A percentile compares a stretch with the other conserved stretches of the same genome.
Evolutionary conservation across 92 coral and sea anemone genomes (phyloP).

Genomic region (Parazoanthus darwini): DNA sequence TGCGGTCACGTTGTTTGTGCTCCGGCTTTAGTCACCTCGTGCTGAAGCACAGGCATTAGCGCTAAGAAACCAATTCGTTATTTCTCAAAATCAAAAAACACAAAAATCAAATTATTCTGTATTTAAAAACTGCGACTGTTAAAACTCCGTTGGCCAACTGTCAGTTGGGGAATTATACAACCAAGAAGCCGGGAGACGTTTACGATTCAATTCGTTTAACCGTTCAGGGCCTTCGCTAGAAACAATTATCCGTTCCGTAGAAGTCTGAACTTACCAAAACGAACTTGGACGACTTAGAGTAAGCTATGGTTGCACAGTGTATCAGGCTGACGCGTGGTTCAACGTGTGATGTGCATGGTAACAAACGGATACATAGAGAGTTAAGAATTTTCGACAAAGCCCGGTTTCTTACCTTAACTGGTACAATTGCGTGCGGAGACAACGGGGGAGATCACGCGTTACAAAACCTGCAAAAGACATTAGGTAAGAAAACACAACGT

Average conservation of each 20-base stretch:
- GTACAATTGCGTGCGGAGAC: slow-evolving; percentile 36
- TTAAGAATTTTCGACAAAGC: background rate
- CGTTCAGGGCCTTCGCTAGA: background rate
- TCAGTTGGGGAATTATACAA: background rate
- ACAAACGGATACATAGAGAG: slow-evolving; percentile 2
- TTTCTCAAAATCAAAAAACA: background rate
- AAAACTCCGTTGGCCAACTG: background rate
- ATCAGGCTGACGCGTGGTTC: background rate
- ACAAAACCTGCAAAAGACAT: slow-evolving; percentile 38
- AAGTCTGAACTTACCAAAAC: background rate
- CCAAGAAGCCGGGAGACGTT: background rate
- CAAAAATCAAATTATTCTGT: background rate
- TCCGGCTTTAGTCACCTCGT: background rate
- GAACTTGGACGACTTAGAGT: background rate
- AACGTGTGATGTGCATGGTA: background rate
- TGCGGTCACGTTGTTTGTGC: background rate
- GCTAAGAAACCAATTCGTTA: background rate
- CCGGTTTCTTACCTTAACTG: slow-evolving; percentile 19
- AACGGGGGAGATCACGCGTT: slow-evolving; percentile 43
- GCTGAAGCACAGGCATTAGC: background rate
- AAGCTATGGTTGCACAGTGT: background rate
- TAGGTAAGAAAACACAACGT: slow-evolving; percentile 3
- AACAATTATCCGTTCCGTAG: background rate
- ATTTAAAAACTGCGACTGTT: slow-evolving; percentile 3
- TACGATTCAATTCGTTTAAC: no score